Evolutionary conservation across 2,797 vertebrate genomes (phyloP).

Genomic region (Paguma larvata): DNA sequence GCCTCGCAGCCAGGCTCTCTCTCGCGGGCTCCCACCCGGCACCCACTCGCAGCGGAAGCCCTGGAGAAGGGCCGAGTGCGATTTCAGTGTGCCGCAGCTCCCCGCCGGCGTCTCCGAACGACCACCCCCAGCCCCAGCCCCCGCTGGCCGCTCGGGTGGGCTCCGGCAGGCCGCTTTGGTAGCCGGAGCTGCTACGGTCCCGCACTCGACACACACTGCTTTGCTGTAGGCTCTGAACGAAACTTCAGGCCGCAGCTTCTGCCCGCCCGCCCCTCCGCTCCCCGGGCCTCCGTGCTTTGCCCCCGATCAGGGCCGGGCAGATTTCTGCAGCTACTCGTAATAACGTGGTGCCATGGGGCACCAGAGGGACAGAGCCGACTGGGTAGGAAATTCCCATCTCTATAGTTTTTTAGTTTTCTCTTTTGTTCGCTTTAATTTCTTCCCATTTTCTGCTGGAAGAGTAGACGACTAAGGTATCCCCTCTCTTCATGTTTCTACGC

Average conservation of each 20-base stretch:
- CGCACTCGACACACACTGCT: background rate
- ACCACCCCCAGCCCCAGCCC: background rate
- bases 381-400: background rate
- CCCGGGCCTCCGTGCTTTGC: background rate
- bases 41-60: constrained; percentile 41
- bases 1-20: background rate
- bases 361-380: background rate
- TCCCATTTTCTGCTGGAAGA: background rate
- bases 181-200: constrained; percentile 12
- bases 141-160: constrained; percentile 39
- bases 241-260: constrained; percentile 39
- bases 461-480: background rate
- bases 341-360: background rate
- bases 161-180: constrained; percentile 60
- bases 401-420: background rate
- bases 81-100: background rate
- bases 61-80: background rate
- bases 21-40: background rate
- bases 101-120: background rate
- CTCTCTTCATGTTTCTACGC: background rate
- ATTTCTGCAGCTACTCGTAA: background rate
- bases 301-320: constrained; percentile 15
- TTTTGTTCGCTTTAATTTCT: background rate
- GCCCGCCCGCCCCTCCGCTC: background rate
- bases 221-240: constrained; percentile 67